These are phyloP conservation scores for Ectemnius lituratus DNA, from an alignment of 2,888 invertebrate species.

Conservation along the genomic window DNA sequence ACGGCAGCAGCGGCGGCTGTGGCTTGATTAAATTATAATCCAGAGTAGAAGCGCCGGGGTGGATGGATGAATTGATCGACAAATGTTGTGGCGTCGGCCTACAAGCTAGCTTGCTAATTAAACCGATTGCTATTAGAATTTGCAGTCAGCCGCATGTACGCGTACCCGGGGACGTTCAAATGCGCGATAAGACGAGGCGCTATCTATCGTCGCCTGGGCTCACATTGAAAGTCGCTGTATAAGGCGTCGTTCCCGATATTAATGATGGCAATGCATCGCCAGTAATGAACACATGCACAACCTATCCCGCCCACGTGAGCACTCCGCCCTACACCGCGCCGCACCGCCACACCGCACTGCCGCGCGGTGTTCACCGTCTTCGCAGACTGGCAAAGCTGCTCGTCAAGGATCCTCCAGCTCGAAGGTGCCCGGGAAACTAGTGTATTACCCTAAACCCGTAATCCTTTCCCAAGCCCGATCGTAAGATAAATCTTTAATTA, in stretches of 20 bases:
- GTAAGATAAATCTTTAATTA: no score
- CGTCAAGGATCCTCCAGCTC: constrained; percentile 22
- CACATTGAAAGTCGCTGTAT: constrained; percentile 30
- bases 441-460: constrained; percentile 18
- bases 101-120: constrained; percentile 31
- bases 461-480: no score
- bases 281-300: constrained; percentile 63
- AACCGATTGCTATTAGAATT: constrained; percentile 45
- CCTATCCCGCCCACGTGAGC: constrained; percentile 61
- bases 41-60: constrained; percentile 7
- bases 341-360: constrained; percentile 14
- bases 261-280: constrained; percentile 56
- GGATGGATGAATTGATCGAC: constrained; percentile 13
- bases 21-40: constrained; percentile 44
- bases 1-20: no score
- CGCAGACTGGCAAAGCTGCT: not conserved
- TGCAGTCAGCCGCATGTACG: constrained; percentile 5
- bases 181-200: constrained; percentile 24
- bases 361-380: constrained; percentile 27
- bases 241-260: constrained; percentile 57
- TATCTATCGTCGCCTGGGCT: constrained; percentile 18
- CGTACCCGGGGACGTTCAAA: not conserved
- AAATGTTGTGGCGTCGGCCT: not conserved
- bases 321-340: constrained; percentile 30
- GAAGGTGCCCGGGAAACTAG: constrained; percentile 24